Evolutionary conservation across 2,888 invertebrate genomes (phyloP), one percentile per base, ranked within the genome.

Genomic region (Sphaeridia pumilis): DNA sequence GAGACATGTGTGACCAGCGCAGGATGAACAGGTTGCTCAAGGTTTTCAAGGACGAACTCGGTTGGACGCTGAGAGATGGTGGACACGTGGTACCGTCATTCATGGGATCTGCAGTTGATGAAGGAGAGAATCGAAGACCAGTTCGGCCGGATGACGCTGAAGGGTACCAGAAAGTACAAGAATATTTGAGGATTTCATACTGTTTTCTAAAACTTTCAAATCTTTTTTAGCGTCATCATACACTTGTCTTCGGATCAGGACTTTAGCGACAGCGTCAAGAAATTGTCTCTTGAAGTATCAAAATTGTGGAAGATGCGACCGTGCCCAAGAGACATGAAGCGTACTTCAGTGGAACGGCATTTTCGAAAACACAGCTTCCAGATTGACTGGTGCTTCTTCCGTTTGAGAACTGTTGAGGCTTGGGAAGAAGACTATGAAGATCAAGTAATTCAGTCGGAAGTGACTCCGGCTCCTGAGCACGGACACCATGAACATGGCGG

Each of bases 301-400:
- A 88, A 88, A 0, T 71, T 90, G 1, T 83, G 83, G 67, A 84
- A 83, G 58, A 72, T 85, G 41, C 76, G 80, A 0, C 80, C 82
- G 20, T 92, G 90, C 66, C 87, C 87, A 0, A 70, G 83, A 24
- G 81, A 84, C 65, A 88, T 84, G 69, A 90, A 89, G 69, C 75
- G 85, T 54, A 89, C 88, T 0, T 84, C 86, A 0, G 86, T 87
- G 0, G 89, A 92, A 69, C 76, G 84, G 64, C 75, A 82, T 54
- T 90, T 92, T 69, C 76, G 87, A 58, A 81, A 83, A 56, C 81
- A 81, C 7, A 82, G 82, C 0, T 81, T 89, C 66, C 78, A 81
- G 28, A 70, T 90, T 17, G 90, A 92, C 69, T 92, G 90, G 90
- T 92, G 90, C 67, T 82, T 82, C 48, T 90, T 90, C 69, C 78